Conservation (phyloP, 2,888 invertebrate species). For the Oscheius sp. region DNA sequence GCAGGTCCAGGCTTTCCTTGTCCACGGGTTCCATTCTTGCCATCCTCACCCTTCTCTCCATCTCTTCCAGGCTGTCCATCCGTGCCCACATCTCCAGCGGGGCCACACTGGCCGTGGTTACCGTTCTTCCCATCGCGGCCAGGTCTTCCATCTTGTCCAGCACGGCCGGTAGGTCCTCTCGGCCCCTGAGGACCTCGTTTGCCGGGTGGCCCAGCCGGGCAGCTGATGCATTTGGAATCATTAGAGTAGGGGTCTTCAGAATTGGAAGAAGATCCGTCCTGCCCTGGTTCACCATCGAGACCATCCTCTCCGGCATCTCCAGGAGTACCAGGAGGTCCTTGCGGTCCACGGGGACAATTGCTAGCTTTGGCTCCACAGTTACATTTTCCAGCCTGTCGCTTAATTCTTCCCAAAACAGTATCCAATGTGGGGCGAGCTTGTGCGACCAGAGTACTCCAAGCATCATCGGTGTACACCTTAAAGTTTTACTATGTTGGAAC, state of each 20-base stretch:
- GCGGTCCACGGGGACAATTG: conserved; percentile 29
- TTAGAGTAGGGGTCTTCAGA: background rate
- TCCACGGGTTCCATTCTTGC: conserved; percentile 45
- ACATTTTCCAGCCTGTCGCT: conserved; percentile 19
- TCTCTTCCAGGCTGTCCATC: conserved; percentile 40
- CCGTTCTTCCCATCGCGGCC: conserved; percentile 54
- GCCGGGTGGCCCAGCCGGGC: conserved; percentile 52
- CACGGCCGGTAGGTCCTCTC: conserved; percentile 39
- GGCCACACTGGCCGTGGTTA: conserved; percentile 50
- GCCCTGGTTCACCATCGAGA: conserved; percentile 5
- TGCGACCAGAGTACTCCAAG: conserved; percentile 14
- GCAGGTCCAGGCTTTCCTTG: background rate
- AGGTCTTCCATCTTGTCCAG: conserved; percentile 47
- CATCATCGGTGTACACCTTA: conserved; percentile 16
- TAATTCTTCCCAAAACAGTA: conserved; percentile 2
- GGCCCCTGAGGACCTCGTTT: conserved; percentile 44
- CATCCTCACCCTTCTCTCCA: conserved; percentile 53
- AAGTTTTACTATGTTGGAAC: background rate
- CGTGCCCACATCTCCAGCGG: conserved; percentile 36
- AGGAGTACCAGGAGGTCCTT: conserved; percentile 17
- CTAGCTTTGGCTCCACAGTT: conserved; percentile 29
- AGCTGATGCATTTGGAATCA: conserved; percentile 40
- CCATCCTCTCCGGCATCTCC: conserved; percentile 32
- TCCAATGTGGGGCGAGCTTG: conserved; percentile 16
- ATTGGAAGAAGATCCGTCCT: conserved; percentile 9